Evolutionary conservation across 2,113 vertebrate species (phyloP).

Genomic region (Cyprinodon brontotheroides): DNA sequence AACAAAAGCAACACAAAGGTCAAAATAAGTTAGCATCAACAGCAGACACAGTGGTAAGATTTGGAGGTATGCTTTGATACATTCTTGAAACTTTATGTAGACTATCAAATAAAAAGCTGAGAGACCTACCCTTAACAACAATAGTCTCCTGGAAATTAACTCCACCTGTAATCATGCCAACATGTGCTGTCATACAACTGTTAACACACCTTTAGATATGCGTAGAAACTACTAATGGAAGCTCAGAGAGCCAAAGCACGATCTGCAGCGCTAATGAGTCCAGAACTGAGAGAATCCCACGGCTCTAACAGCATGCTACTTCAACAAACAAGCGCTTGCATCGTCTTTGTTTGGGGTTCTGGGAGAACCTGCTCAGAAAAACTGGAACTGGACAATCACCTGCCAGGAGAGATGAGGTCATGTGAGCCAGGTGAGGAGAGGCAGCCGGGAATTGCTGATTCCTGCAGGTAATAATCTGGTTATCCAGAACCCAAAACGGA

Average conservation of each 20-base stretch:
- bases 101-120: background rate
- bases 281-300: slow-evolving; percentile 36
- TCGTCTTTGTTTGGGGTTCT: background rate
- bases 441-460: background rate
- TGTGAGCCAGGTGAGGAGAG: background rate
- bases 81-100: background rate
- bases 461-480: background rate
- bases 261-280: slow-evolving; percentile 40
- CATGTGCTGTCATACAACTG: slow-evolving; percentile 7
- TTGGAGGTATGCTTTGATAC: background rate
- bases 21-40: slow-evolving; percentile 30
- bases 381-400: background rate
- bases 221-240: slow-evolving; percentile 30
- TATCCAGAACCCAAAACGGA: background rate
- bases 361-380: too few species aligned
- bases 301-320: slow-evolving; percentile 53
- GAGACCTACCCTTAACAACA: slow-evolving; percentile 23
- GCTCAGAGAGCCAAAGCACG: slow-evolving; percentile 34
- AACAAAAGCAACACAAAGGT: slow-evolving; percentile 31
- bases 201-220: slow-evolving; percentile 5
- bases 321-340: slow-evolving; percentile 38
- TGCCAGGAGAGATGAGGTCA: background rate
- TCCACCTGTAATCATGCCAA: slow-evolving; percentile 8
- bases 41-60: slow-evolving; percentile 21
- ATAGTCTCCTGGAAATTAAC: slow-evolving; percentile 12